phyloP scores from a whole-genome alignment of 2,888 invertebrate species.

The Auanema freiburgensis region DNA sequence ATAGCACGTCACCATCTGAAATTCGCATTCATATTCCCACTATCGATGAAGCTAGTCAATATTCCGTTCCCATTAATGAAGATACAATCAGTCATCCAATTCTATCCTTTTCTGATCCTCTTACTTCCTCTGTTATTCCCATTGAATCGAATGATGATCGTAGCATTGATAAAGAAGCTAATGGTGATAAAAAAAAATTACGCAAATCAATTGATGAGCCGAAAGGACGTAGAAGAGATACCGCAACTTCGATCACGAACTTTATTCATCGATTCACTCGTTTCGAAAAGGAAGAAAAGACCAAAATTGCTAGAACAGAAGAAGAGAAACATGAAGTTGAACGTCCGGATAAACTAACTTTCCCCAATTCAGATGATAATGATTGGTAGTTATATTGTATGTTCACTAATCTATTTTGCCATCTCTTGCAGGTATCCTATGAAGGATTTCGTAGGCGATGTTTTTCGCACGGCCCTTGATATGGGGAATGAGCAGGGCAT shows the following conservation, averaged over 20 bases:
- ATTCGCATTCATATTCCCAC: constrained; percentile 17
- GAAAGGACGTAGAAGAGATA: constrained; percentile 36
- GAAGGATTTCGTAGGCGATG: constrained; percentile 28
- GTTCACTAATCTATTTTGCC: not conserved
- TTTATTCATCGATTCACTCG: constrained; percentile 45
- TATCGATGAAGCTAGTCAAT: not conserved
- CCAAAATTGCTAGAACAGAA: constrained; percentile 20
- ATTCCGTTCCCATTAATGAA: not conserved
- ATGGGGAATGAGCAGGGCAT: constrained; percentile 38
- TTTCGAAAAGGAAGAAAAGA: constrained; percentile 39
- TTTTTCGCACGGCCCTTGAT: constrained; percentile 22
- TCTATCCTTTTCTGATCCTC: constrained; percentile 13
- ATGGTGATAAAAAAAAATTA: constrained; percentile 16
- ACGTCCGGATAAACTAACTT: constrained; percentile 28
- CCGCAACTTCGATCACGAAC: constrained; percentile 37
- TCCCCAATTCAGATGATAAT: constrained; percentile 7
- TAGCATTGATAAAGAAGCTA: constrained; percentile 10
- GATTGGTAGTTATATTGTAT: constrained; percentile 6
- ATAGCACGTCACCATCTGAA: constrained; percentile 13
- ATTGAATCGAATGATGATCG: constrained; percentile 13
- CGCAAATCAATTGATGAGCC: constrained; percentile 38
- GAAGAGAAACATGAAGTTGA: constrained; percentile 20
- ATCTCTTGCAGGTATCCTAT: constrained; percentile 25
- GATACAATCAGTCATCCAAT: not conserved
- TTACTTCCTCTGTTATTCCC: constrained; percentile 8